Evolutionary conservation across 2,888 invertebrate species (phyloP).

Genomic region (Yponomeuta sedellus): DNA sequence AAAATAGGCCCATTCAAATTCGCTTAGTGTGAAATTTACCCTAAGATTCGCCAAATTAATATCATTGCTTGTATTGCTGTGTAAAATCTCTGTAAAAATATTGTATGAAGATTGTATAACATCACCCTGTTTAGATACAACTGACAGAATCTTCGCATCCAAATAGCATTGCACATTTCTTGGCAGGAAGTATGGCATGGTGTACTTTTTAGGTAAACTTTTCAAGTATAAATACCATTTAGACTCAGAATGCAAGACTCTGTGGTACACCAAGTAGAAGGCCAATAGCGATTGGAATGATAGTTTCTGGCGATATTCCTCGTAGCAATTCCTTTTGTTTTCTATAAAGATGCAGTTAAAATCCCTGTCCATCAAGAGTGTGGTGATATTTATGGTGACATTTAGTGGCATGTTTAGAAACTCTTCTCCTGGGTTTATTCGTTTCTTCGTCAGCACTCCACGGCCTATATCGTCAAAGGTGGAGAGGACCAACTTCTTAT

Average conservation of each 20-base stretch:
- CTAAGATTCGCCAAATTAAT: constrained; percentile 52
- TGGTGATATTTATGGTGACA: constrained; percentile 76
- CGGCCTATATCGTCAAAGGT: constrained; percentile 82
- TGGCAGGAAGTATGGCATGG: constrained; percentile 82
- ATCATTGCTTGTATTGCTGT: constrained; percentile 43
- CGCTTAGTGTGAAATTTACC: constrained; percentile 64
- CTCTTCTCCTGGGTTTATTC: constrained; percentile 73
- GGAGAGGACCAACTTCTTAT: constrained; percentile 73
- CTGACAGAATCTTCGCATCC: constrained; percentile 73
- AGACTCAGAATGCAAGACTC: constrained; percentile 70
- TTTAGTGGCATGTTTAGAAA: constrained; percentile 78
- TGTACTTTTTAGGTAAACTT: constrained; percentile 80
- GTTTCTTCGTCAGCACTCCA: constrained; percentile 80
- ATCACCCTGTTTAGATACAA: constrained; percentile 68
- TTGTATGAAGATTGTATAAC: constrained; percentile 59
- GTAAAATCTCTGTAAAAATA: constrained; percentile 67
- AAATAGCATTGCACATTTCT: constrained; percentile 71
- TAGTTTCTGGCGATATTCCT: constrained; percentile 51
- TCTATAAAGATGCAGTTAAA: constrained; percentile 69
- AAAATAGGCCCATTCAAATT: constrained; percentile 88
- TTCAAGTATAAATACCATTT: constrained; percentile 80
- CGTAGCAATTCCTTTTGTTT: constrained; percentile 61
- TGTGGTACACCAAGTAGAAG: constrained; percentile 83
- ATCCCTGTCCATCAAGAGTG: constrained; percentile 68
- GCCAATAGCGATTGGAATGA: constrained; percentile 84